Evolutionary conservation across 2,888 invertebrate genomes (phyloP).

Genomic region (Macrosoma leucophasiata): DNA sequence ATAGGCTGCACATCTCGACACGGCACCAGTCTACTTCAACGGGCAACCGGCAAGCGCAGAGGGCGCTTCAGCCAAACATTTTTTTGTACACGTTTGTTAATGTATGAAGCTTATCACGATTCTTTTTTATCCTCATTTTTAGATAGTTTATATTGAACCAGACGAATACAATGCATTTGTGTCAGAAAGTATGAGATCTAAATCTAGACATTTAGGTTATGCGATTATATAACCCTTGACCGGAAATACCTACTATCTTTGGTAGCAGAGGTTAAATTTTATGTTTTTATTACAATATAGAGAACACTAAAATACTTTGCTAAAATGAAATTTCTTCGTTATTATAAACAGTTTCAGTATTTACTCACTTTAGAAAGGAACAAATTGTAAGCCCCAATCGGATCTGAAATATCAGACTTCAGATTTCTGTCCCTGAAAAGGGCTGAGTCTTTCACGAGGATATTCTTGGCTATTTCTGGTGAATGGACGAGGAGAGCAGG

Average conservation of each 20-base stretch:
- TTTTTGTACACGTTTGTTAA: too few relatives aligned
- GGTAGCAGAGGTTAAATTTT: not conserved
- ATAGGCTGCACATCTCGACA: too few relatives aligned
- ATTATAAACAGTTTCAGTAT: not conserved
- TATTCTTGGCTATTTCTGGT: constrained; percentile 28
- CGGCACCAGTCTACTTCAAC: too few relatives aligned
- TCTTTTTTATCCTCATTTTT: too few relatives aligned
- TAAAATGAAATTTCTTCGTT: not conserved
- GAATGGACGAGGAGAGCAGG: constrained; percentile 33
- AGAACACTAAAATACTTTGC: not conserved
- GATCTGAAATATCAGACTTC: constrained; percentile 28
- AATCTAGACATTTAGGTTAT: not conserved
- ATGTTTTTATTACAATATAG: not conserved
- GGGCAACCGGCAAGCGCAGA: too few relatives aligned
- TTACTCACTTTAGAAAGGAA: constrained; percentile 31
- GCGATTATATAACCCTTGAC: not conserved
- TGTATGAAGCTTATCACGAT: too few relatives aligned
- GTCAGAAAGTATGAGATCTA: too few relatives aligned
- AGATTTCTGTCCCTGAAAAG: constrained; percentile 29
- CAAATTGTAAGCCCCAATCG: constrained; percentile 30
- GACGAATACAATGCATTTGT: too few relatives aligned
- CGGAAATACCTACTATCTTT: not conserved
- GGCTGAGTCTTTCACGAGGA: constrained; percentile 31
- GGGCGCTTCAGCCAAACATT: too few relatives aligned
- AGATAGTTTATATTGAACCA: too few relatives aligned